Conservation (phyloP, 2,113 vertebrate genomes). For the Muscicapa adusta region DNA sequence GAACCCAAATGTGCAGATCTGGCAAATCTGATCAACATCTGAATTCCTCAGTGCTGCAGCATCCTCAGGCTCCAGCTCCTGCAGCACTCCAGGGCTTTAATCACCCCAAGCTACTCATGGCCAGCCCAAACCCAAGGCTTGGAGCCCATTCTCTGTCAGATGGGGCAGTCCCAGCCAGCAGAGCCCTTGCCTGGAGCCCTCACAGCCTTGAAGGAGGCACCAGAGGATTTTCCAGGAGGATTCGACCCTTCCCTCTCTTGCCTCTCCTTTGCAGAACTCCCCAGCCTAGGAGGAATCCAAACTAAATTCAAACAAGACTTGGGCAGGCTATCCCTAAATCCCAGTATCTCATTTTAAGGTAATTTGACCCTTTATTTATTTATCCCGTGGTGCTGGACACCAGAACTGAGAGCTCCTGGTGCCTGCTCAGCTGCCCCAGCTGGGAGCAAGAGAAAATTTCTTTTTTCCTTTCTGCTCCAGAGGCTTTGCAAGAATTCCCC, state of each 20-base stretch:
- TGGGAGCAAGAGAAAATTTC: not conserved
- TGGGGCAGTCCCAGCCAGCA: not conserved
- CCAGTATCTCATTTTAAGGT: not conserved
- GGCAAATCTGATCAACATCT: not conserved
- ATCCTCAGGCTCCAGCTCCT: not conserved
- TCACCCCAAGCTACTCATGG: not conserved
- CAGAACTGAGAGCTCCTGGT: rapidly evolving
- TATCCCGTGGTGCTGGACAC: rapidly evolving
- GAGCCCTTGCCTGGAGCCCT: not conserved
- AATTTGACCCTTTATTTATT: not conserved
- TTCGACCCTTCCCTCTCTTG: rapidly evolving
- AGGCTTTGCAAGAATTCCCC: not conserved
- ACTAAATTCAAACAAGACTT: not conserved
- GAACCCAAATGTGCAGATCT: not conserved
- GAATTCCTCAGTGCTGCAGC: not conserved
- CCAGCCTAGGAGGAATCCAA: not conserved
- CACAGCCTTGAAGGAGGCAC: rapidly evolving
- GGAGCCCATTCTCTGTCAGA: not conserved
- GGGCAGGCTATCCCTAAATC: not conserved
- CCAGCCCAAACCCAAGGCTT: not conserved
- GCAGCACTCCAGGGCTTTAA: not conserved
- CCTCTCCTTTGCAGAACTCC: not conserved
- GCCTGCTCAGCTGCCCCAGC: not conserved
- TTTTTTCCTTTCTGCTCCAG: not conserved
- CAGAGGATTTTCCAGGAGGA: not conserved